phyloP scores from a whole-genome alignment of 2,888 invertebrate genomes.

The Geophilus truncorum region DNA sequence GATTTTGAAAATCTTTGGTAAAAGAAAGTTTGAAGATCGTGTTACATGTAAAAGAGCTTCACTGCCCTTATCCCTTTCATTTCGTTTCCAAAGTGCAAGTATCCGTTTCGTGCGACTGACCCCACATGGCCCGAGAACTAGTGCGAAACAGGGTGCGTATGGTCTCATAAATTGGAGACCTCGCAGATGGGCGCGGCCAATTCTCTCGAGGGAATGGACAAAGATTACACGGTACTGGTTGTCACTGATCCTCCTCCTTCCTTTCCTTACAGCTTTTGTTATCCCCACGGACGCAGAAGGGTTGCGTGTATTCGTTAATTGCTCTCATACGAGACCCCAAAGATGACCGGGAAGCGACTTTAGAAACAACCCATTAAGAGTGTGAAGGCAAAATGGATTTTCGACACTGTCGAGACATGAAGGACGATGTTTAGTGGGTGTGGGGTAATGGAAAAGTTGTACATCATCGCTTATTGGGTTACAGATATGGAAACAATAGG shows the following conservation, averaged over 20 bases:
- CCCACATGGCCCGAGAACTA: neutral
- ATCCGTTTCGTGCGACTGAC: neutral
- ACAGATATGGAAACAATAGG: neutral
- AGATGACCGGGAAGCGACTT: slow-evolving; percentile 4
- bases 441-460: neutral
- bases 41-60: neutral
- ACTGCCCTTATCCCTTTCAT: neutral
- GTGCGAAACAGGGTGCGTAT: slow-evolving; percentile 12
- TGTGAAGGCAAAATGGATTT: neutral
- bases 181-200: slow-evolving; percentile 11
- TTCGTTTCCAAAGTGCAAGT: neutral
- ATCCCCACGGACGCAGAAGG: neutral
- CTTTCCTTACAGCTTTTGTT: slow-evolving; percentile 14
- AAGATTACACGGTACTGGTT: slow-evolving; percentile 11
- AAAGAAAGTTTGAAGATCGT: neutral
- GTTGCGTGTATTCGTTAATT: slow-evolving; percentile 7
- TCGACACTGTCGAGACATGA: neutral
- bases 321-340: slow-evolving; percentile 18
- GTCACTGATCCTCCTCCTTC: neutral
- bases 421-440: neutral
- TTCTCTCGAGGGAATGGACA: slow-evolving; percentile 10
- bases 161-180: slow-evolving; percentile 7
- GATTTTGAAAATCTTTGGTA: too few species aligned
- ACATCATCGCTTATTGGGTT: neutral
- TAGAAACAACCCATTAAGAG: neutral